Percentiles rank a stretch among this genome's conserved stretches.
Conservation (phyloP, 2,888 invertebrate species). For the Sarcophaga rosellei region DNA sequence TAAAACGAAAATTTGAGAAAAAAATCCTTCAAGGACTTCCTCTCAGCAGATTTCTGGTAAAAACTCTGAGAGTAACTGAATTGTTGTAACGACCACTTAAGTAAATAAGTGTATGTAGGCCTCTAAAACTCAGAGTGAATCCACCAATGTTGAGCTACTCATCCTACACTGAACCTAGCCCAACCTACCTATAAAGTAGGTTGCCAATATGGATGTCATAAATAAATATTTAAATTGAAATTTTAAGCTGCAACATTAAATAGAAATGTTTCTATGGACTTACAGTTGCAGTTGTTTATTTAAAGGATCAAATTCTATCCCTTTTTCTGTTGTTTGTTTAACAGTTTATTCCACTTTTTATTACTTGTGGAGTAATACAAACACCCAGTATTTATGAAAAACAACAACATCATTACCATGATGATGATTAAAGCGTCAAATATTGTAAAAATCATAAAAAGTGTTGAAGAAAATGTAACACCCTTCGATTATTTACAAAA, state of each 20-base stretch:
- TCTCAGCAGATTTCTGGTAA: too few species aligned
- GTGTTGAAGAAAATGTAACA: slow-evolving; percentile 49
- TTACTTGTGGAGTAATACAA: neutral
- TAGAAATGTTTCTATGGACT: neutral
- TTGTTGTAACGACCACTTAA: too few species aligned
- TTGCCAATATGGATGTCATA: neutral
- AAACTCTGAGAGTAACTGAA: too few species aligned
- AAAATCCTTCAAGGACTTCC: too few species aligned
- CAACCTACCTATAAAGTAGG: neutral
- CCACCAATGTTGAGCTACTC: too few species aligned
- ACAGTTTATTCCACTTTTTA: slow-evolving; percentile 47
- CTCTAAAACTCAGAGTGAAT: too few species aligned
- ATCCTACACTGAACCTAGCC: too few species aligned
- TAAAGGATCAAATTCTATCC: slow-evolving; percentile 36
- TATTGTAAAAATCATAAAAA: slow-evolving; percentile 43
- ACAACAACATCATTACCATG: too few species aligned
- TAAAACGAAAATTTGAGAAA: too few species aligned
- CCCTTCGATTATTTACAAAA: slow-evolving; percentile 44
- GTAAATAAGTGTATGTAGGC: too few species aligned
- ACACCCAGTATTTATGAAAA: neutral
- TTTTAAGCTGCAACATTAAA: slow-evolving; percentile 11
- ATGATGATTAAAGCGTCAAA: slow-evolving; percentile 35
- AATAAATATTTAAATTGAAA: slow-evolving; percentile 1
- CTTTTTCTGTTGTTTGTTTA: slow-evolving; percentile 12
- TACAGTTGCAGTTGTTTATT: slow-evolving; percentile 6